A percentile compares a stretch with the other conserved stretches of the same genome.
Conservation (phyloP, 2,888 invertebrate genomes). For the Eilema sororculum region DNA sequence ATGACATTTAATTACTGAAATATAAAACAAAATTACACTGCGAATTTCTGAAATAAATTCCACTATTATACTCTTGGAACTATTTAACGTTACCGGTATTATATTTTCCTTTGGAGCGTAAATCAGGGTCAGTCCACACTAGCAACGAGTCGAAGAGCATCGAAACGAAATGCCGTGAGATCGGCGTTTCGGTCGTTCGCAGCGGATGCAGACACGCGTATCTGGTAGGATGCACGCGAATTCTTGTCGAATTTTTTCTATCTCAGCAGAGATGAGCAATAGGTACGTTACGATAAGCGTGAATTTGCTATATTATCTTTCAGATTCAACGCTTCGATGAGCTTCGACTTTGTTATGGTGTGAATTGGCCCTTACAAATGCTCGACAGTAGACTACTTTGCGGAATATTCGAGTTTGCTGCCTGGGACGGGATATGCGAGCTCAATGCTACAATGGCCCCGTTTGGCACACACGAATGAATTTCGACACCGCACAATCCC, state of each 20-base stretch:
- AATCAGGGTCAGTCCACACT: no score
- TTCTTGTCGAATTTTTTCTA: no score
- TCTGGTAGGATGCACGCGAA: no score
- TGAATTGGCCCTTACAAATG: neutral
- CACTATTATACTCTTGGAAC: neutral
- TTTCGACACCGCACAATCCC: neutral
- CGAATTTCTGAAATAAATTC: neutral
- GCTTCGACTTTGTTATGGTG: neutral
- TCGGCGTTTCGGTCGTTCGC: no score
- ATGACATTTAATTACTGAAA: neutral
- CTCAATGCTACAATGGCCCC: neutral
- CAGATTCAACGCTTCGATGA: no score
- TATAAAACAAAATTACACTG: neutral
- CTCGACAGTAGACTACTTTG: neutral
- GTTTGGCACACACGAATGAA: neutral
- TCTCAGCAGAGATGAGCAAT: no score
- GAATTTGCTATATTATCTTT: no score
- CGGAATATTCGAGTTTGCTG: neutral
- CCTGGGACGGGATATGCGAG: neutral
- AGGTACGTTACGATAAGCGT: no score
- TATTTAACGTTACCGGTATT: neutral
- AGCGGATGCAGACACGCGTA: no score
- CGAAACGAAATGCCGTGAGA: no score
- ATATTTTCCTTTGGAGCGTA: neutral
- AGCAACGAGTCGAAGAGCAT: no score